A percentile compares a stretch with the other conserved stretches of the same genome.
Evolutionary conservation across 1,140 invertebrate genomes (phyloP).

Genomic region (Zaprionus ghesquierei): DNA sequence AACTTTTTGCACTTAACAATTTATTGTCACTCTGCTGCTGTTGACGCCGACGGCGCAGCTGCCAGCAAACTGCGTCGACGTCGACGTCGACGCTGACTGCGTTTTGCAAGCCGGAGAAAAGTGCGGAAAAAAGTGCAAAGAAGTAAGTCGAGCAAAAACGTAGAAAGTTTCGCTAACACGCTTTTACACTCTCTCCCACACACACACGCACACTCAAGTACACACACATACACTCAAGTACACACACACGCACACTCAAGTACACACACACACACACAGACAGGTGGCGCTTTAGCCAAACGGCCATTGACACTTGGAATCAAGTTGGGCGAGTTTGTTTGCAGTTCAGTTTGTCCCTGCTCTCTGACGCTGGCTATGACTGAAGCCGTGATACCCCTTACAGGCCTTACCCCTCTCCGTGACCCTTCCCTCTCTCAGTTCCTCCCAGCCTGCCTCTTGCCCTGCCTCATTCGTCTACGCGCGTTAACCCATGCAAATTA

Average conservation of each 20-base stretch:
- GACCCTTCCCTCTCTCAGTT: background rate
- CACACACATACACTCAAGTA: constrained; percentile 8
- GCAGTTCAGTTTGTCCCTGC: constrained; percentile 23
- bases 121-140: constrained; percentile 40
- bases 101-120: constrained; percentile 7
- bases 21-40: constrained; percentile 67
- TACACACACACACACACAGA: constrained; percentile 14
- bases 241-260: constrained; percentile 9
- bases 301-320: constrained; percentile 63
- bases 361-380: no score
- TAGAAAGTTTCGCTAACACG: constrained; percentile 71
- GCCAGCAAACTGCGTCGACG: no score
- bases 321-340: constrained; percentile 44
- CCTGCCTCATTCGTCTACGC: background rate
- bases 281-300: constrained; percentile 49
- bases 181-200: constrained; percentile 59
- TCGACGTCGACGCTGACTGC: background rate
- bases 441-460: background rate
- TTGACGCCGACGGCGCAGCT: constrained; percentile 1
- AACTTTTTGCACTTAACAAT: constrained; percentile 79
- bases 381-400: constrained; percentile 9
- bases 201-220: constrained; percentile 11
- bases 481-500: constrained; percentile 73
- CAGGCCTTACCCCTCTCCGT: constrained; percentile 1
- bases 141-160: constrained; percentile 66